phyloP scores from a whole-genome alignment of 2,797 vertebrate species.

The Mormyrops boulengeri region DNA sequence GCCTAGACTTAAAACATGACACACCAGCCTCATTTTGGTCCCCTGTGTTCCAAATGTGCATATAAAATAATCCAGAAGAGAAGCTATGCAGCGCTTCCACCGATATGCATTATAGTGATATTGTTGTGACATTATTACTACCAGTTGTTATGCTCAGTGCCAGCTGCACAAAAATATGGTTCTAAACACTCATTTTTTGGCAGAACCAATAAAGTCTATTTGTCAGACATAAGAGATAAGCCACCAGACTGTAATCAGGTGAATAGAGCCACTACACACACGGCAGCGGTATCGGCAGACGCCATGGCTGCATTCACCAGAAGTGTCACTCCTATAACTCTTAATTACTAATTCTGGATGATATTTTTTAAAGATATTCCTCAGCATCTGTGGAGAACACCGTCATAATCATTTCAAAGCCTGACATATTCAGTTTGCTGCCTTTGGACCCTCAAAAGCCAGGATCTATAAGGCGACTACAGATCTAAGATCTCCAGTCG shows the following conservation, averaged over 20 bases:
- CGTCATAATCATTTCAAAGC: neutral
- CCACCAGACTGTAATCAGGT: neutral
- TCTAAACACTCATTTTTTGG: neutral
- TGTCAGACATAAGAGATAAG: neutral
- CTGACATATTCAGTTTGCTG: neutral
- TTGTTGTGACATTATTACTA: neutral
- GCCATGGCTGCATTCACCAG: neutral
- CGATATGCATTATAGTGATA: neutral
- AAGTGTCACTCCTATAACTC: neutral
- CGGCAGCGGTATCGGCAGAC: too few relatives aligned
- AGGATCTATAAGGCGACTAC: neutral
- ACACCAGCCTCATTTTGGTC: neutral
- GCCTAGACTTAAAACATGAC: neutral
- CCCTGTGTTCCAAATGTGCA: neutral
- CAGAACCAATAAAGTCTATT: neutral
- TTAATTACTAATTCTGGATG: neutral
- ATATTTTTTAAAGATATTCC: neutral
- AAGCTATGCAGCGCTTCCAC: neutral
- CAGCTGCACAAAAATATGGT: neutral
- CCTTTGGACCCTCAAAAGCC: neutral
- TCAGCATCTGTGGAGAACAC: neutral
- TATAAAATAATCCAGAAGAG: neutral
- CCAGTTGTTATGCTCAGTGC: neutral
- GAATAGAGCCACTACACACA: neutral
- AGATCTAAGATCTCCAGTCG: neutral